A percentile compares a stretch with the other conserved stretches of the same genome.
phyloP scores from a whole-genome alignment of 2,888 invertebrate species.

The Latrodectus elegans region DNA sequence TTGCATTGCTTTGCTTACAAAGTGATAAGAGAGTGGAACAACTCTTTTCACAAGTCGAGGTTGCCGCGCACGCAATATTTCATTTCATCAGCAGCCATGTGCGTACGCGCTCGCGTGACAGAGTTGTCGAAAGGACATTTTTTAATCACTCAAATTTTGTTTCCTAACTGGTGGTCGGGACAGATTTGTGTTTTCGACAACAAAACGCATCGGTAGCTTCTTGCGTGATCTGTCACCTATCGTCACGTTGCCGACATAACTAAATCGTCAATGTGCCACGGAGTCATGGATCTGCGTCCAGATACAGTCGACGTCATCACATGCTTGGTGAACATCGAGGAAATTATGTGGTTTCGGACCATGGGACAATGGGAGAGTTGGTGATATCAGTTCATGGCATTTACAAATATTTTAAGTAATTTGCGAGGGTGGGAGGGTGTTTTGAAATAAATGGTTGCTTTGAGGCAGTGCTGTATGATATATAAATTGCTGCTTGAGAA shows the following conservation, averaged over 20 bases:
- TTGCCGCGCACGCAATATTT: slow-evolving; percentile 45
- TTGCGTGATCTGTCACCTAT: slow-evolving; percentile 58
- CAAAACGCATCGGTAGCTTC: slow-evolving; percentile 28
- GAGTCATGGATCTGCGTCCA: background rate
- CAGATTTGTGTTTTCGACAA: slow-evolving; percentile 46
- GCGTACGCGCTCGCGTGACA: slow-evolving; percentile 30
- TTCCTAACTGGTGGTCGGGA: slow-evolving; percentile 27
- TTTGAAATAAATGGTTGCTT: background rate
- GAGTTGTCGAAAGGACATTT: slow-evolving; percentile 47
- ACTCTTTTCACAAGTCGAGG: slow-evolving; percentile 31
- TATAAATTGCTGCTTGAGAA: background rate
- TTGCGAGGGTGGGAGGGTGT: background rate
- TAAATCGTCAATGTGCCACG: slow-evolving; percentile 37
- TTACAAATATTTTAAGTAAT: background rate
- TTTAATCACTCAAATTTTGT: slow-evolving; percentile 60
- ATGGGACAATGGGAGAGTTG: background rate
- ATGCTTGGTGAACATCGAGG: slow-evolving; percentile 25
- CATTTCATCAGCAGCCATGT: slow-evolving; percentile 44
- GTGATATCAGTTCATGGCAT: background rate
- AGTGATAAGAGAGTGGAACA: slow-evolving; percentile 38
- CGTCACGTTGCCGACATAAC: slow-evolving; percentile 54
- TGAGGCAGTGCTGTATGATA: background rate
- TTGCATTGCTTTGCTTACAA: slow-evolving; percentile 16
- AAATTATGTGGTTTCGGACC: slow-evolving; percentile 38
- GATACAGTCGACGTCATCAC: background rate